A percentile compares a stretch with the other conserved stretches of the same genome.
Evolutionary conservation across 2,113 vertebrate species (phyloP).

Genomic region (Dryoscopus gambensis): DNA sequence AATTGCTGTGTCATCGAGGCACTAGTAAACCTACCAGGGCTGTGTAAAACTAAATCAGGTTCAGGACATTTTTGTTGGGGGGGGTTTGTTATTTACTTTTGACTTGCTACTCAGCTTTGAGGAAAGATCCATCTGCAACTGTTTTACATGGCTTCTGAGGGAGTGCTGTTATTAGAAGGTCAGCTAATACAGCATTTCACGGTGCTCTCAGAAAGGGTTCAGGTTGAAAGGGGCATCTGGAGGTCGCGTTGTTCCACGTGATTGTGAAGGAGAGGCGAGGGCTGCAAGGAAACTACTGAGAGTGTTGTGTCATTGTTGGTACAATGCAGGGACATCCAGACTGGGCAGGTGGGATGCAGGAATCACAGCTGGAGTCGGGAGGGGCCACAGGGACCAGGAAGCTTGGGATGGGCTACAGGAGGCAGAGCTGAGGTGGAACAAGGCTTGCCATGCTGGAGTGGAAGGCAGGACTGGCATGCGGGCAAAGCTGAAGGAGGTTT

Average conservation of each 20-base stretch:
- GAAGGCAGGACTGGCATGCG: background rate
- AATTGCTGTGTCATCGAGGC: background rate
- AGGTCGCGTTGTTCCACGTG: rapidly evolving
- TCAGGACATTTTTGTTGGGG: background rate
- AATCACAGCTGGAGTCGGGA: background rate
- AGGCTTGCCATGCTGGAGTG: background rate
- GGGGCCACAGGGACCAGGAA: background rate
- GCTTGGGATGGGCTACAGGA: background rate
- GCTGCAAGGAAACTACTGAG: background rate
- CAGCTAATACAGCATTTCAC: background rate
- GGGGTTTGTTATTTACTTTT: background rate
- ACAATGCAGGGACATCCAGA: too few species aligned
- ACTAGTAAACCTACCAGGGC: background rate
- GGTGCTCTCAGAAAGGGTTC: background rate
- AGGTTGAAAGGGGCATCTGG: background rate
- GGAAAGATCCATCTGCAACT: background rate
- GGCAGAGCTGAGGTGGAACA: background rate
- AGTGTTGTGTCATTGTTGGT: background rate
- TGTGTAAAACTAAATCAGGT: background rate
- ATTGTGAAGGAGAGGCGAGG: background rate
- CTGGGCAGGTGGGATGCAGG: background rate
- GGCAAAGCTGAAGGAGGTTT: background rate
- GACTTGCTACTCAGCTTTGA: background rate
- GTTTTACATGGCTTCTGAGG: background rate
- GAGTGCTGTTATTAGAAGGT: background rate